Evolutionary conservation across 2,113 vertebrate species (phyloP).

Genomic region (Cryptotis parvus): DNA sequence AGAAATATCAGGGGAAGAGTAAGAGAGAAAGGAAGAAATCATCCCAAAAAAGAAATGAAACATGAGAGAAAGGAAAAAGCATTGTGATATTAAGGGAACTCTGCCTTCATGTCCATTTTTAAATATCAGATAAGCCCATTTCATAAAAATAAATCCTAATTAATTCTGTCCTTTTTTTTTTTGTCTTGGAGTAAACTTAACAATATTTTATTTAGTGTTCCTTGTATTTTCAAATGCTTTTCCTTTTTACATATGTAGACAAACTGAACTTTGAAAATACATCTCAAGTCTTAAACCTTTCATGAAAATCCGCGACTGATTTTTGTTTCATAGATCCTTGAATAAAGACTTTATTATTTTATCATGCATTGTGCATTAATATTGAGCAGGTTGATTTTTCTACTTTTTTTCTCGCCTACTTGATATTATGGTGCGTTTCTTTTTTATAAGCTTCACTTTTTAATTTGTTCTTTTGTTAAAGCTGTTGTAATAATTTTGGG

Average conservation of each 20-base stretch:
- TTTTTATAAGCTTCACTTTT: no score
- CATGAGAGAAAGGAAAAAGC: neutral
- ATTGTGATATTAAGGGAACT: neutral
- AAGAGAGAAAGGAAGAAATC: neutral
- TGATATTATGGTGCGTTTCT: neutral
- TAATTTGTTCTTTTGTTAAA: no score
- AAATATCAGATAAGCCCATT: neutral
- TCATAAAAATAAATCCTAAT: neutral
- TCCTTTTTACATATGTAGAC: neutral
- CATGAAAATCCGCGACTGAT: slow-evolving; percentile 39
- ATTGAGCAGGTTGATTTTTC: neutral
- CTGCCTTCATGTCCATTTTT: neutral
- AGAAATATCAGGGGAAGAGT: neutral
- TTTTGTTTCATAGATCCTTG: neutral
- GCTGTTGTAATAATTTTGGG: no score
- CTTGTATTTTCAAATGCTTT: slow-evolving; percentile 38
- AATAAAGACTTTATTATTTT: neutral
- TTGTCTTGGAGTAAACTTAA: neutral
- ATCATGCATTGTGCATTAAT: neutral
- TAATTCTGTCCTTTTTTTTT: neutral
- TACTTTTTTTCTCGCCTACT: neutral
- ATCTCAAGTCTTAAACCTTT: slow-evolving; percentile 40
- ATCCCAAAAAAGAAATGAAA: neutral
- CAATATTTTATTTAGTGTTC: neutral
- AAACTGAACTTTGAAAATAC: slow-evolving; percentile 23